phyloP scores from a whole-genome alignment of 2,113 vertebrate genomes.

The Tetrax tetrax region DNA sequence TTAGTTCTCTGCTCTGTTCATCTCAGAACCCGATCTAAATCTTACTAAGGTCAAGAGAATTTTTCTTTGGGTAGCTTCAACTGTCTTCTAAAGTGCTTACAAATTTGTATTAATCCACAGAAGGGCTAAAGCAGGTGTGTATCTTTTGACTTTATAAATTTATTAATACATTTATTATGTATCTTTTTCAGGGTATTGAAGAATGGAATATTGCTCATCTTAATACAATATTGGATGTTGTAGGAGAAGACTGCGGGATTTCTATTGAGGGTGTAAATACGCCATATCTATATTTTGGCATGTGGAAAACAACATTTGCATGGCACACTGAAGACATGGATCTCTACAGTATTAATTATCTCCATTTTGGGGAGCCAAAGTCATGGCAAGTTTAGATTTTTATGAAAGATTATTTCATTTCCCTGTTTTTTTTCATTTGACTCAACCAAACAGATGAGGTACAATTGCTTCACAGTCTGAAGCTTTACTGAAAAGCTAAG shows the following conservation, averaged over 20 bases:
- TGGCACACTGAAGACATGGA: conserved; percentile 99
- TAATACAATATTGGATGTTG: conserved; percentile 93
- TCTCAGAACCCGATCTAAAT: not conserved
- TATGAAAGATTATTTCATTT: not conserved
- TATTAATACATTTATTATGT: not conserved
- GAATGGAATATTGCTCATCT: conserved; percentile 96
- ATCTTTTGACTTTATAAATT: not conserved
- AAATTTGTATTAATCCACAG: not conserved
- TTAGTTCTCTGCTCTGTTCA: not conserved
- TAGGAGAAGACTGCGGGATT: conserved; percentile 93
- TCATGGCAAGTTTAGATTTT: conserved; percentile 86
- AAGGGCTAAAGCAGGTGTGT: not conserved
- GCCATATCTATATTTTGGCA: conserved; percentile 96
- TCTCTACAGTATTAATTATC: conserved; percentile 98
- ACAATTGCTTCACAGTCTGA: not conserved
- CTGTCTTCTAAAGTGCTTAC: not conserved
- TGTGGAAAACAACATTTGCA: conserved; percentile 98
- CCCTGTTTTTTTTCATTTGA: not conserved
- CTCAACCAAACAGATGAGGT: not conserved
- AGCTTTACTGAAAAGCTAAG: not conserved
- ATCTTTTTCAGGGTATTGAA: conserved; percentile 81
- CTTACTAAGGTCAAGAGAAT: not conserved
- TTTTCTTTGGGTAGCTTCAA: not conserved
- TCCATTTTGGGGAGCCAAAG: conserved; percentile 97
- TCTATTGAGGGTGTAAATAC: conserved; percentile 98